Conservation (phyloP, 2,888 invertebrate species). For the Tipula unca region DNA sequence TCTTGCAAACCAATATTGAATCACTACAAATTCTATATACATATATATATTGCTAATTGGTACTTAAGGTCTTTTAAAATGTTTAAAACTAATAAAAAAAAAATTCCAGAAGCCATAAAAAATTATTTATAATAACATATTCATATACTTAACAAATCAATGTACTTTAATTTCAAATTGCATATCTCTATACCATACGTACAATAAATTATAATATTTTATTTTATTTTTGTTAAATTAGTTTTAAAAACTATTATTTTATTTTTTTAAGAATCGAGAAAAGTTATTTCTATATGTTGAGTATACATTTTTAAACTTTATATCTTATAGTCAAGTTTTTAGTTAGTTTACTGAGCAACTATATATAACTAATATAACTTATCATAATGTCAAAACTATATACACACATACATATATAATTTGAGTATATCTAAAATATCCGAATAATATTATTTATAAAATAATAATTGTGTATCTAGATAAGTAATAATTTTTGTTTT, state of each 20-base stretch:
- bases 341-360: not conserved
- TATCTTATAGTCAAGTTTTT: not conserved
- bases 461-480: not conserved
- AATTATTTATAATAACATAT: not conserved
- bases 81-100: no score
- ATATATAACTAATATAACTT: not conserved
- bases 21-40: not conserved
- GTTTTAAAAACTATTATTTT: not conserved
- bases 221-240: not conserved
- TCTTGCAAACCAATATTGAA: not conserved
- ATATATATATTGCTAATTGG: no score
- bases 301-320: not conserved
- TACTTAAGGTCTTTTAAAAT: not conserved
- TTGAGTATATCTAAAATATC: not conserved
- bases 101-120: not conserved
- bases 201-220: not conserved
- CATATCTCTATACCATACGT: not conserved
- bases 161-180: not conserved
- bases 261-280: not conserved
- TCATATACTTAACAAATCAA: not conserved
- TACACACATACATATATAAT: not conserved
- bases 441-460: not conserved
- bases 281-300: not conserved
- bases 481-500: constrained; percentile 1
- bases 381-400: not conserved